Conservation (phyloP, 2,797 vertebrate genomes). For the Smutsia temminckii region DNA sequence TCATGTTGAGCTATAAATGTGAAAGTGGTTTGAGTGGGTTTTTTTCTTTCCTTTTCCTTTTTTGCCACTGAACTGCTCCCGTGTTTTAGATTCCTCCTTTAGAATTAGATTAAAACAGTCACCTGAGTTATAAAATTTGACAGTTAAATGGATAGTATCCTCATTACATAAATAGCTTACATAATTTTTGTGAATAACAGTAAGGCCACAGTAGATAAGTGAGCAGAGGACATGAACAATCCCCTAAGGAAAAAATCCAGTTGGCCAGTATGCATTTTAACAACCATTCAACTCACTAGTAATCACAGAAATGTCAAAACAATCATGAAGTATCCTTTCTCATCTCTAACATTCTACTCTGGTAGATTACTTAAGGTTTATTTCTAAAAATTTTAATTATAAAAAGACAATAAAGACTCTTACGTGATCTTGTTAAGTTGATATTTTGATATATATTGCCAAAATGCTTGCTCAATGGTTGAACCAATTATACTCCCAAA, state of each 20-base stretch:
- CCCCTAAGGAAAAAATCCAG: slow-evolving; percentile 49
- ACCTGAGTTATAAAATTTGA: slow-evolving; percentile 40
- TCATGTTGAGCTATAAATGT: not conserved
- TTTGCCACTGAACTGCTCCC: not conserved
- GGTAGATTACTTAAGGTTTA: not conserved
- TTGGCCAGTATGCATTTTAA: not conserved
- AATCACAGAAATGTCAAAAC: not conserved
- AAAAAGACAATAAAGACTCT: not conserved
- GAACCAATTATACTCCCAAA: not conserved
- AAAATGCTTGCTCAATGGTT: not conserved
- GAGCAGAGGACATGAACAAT: not conserved
- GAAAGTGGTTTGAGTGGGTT: not conserved
- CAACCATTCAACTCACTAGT: not conserved
- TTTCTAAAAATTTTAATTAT: slow-evolving; percentile 31
- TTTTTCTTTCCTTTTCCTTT: not conserved
- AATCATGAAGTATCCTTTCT: not conserved
- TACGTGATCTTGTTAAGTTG: not conserved
- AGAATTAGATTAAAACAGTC: slow-evolving; percentile 15
- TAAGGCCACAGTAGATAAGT: not conserved
- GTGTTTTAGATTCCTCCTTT: slow-evolving; percentile 3
- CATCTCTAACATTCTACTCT: slow-evolving; percentile 22
- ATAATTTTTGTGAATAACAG: slow-evolving; percentile 1
- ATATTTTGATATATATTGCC: not conserved
- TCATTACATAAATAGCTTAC: slow-evolving; percentile 31
- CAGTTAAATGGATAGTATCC: not conserved